Percentiles rank a stretch among this genome's conserved stretches.
phyloP scores from a whole-genome alignment of 2,797 vertebrate species.

The Tangara arthus region DNA sequence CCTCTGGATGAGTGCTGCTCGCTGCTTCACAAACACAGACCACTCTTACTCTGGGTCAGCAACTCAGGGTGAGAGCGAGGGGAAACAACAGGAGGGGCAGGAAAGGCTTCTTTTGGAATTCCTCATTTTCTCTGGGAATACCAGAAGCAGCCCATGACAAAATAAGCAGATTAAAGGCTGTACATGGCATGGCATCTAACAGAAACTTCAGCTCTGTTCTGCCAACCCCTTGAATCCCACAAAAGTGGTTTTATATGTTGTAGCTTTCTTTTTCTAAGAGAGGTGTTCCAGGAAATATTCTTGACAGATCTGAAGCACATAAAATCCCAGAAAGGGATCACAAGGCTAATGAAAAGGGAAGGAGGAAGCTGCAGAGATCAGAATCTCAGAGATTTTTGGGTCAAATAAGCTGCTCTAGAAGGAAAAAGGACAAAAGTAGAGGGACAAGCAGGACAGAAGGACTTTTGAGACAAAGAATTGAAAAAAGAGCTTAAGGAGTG shows the following conservation, averaged over 20 bases:
- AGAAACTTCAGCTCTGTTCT: neutral
- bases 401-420: neutral
- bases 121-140: neutral
- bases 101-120: neutral
- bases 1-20: neutral
- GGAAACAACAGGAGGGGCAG: neutral
- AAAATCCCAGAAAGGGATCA: neutral
- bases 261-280: neutral
- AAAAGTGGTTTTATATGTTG: neutral
- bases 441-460: neutral
- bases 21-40: neutral
- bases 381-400: neutral
- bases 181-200: neutral
- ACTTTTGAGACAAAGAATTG: neutral
- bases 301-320: neutral
- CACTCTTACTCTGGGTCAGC: neutral
- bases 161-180: neutral
- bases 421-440: neutral
- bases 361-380: neutral
- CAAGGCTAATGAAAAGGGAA: neutral
- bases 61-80: neutral
- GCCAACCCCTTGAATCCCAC: neutral
- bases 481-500: neutral
- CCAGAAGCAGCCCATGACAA: neutral
- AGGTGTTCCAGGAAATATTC: neutral